Percentiles rank a stretch among this genome's conserved stretches.
phyloP scores from a whole-genome alignment of 2,113 vertebrate species.

The Garra rufa region DNA sequence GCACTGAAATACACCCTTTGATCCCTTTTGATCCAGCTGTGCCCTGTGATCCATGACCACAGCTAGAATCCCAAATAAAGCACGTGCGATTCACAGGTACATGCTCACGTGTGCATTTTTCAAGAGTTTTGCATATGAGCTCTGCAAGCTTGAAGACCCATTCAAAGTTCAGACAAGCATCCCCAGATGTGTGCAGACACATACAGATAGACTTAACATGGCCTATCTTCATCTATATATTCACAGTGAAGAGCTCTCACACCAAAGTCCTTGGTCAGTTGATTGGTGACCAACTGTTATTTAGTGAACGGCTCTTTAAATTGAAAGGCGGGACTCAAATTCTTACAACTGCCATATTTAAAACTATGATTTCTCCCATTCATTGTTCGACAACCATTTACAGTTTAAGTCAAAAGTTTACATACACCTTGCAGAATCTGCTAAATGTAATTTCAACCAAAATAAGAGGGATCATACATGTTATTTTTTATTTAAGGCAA shows the following conservation, averaged over 20 bases:
- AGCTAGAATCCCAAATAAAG: constrained; percentile 32
- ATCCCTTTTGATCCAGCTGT: constrained; percentile 51
- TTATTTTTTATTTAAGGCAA: no score
- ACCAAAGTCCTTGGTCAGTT: background rate
- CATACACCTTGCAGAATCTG: no score
- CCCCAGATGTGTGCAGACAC: background rate
- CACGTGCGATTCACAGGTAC: background rate
- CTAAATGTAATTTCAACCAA: no score
- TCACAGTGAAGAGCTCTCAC: background rate
- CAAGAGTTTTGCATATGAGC: background rate
- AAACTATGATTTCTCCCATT: background rate
- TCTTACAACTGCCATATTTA: background rate
- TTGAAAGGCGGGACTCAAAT: no score
- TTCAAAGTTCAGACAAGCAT: background rate
- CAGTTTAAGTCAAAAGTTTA: no score
- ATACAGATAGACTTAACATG: background rate
- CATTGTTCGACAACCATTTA: background rate
- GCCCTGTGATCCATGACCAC: constrained; percentile 41
- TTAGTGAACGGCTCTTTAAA: no score
- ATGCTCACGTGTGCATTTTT: background rate
- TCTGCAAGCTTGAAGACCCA: background rate
- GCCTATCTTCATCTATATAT: background rate
- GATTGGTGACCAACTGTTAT: background rate
- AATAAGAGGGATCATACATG: no score
- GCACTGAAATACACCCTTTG: constrained; percentile 59